phyloP scores from a whole-genome alignment of 64 coral and sea anemone genomes.

The Porites lutea region DNA sequence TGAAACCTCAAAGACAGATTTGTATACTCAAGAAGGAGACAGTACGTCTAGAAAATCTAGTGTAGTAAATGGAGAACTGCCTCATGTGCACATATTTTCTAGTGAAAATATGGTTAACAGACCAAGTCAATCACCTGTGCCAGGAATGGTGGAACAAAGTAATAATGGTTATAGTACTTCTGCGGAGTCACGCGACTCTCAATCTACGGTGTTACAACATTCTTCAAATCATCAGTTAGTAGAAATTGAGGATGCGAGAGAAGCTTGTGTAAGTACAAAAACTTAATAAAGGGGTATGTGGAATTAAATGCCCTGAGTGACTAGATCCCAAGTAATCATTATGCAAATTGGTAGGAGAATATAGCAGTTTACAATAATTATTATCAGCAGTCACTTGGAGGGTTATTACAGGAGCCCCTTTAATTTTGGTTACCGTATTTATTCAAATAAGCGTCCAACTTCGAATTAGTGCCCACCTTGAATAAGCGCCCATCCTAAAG shows the following conservation, averaged over 20 bases:
- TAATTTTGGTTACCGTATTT: too few species aligned
- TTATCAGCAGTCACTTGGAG: too few species aligned
- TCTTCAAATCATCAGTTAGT: slow-evolving; percentile 46
- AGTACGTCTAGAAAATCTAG: not conserved
- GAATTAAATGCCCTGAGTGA: too few species aligned
- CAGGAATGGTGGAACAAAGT: slow-evolving; percentile 33
- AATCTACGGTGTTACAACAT: not conserved
- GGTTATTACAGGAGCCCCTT: too few species aligned
- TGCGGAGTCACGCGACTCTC: slow-evolving; percentile 7
- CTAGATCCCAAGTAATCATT: too few species aligned
- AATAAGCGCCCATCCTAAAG: too few species aligned
- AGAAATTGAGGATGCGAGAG: slow-evolving; percentile 29
- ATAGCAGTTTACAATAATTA: too few species aligned
- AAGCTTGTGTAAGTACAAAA: slow-evolving; percentile 45
- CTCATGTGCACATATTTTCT: slow-evolving; percentile 8
- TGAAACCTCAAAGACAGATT: not conserved
- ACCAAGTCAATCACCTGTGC: slow-evolving; percentile 24
- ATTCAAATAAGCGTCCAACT: too few species aligned
- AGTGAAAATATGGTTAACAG: not conserved
- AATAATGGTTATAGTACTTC: slow-evolving; percentile 43
- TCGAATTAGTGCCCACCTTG: too few species aligned
- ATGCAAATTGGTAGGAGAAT: too few species aligned
- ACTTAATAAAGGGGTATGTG: not conserved
- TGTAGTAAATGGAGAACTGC: slow-evolving; percentile 22
- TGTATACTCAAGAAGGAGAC: not conserved